Percentiles rank a stretch among this genome's conserved stretches.
These are phyloP conservation scores for Dicentrarchus labrax DNA, from an alignment of 2,113 vertebrate genomes.

Conservation along the genomic window DNA sequence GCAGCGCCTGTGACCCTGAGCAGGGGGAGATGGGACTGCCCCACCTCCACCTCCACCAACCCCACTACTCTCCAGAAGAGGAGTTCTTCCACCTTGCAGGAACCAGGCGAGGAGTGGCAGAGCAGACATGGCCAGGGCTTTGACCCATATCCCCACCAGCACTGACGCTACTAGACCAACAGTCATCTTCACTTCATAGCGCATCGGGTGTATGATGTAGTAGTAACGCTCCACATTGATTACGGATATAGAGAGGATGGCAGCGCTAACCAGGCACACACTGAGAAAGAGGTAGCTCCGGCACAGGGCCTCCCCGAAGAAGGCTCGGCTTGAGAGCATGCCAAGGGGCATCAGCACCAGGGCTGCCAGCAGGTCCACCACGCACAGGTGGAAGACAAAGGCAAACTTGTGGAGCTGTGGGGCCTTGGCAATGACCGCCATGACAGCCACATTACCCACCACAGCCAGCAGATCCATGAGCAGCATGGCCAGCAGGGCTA, in stretches of 20 bases:
- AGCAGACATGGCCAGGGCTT: constrained; percentile 93
- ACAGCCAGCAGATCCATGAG: constrained; percentile 94
- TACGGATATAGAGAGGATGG: constrained; percentile 97
- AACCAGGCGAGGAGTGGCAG: constrained; percentile 93
- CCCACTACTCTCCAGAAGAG: constrained; percentile 71
- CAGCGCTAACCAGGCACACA: constrained; percentile 94
- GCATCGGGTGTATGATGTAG: constrained; percentile 98
- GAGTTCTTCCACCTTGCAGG: constrained; percentile 82
- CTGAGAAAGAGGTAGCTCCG: constrained; percentile 96
- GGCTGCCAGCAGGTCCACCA: constrained; percentile 97
- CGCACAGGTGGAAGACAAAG: constrained; percentile 98
- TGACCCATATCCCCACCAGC: constrained; percentile 95
- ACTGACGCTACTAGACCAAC: constrained; percentile 92
- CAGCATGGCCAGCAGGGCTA: constrained; percentile 96
- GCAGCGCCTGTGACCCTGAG: constrained; percentile 86
- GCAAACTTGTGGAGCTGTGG: constrained; percentile 97
- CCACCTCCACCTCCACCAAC: constrained; percentile 65
- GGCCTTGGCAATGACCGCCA: constrained; percentile 95
- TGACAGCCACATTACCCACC: constrained; percentile 94
- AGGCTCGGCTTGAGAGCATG: constrained; percentile 92
- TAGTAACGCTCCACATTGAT: constrained; percentile 99
- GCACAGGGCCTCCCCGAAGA: constrained; percentile 93
- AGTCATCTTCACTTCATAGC: constrained; percentile 98
- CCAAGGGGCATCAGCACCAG: constrained; percentile 97
- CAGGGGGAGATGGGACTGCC: constrained; percentile 48